phyloP scores from a whole-genome alignment of 2,888 invertebrate genomes.

The Melanargia galathea region DNA sequence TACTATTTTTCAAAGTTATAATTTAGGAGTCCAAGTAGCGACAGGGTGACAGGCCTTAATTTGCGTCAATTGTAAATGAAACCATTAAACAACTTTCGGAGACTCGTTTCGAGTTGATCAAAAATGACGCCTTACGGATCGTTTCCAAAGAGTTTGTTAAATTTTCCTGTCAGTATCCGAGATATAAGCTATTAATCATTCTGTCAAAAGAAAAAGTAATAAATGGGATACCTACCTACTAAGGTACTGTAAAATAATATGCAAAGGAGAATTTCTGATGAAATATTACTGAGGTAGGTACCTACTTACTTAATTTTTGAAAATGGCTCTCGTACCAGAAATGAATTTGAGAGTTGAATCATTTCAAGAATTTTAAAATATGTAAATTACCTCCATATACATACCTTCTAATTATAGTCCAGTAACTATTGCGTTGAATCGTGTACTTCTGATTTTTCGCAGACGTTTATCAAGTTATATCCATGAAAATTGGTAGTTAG shows the following conservation, averaged over 20 bases:
- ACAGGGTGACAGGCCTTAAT: slow-evolving; percentile 42
- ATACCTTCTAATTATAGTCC: too few relatives aligned
- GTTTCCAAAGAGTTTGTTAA: slow-evolving; percentile 52
- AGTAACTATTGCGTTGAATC: too few relatives aligned
- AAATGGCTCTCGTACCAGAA: not conserved
- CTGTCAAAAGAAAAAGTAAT: slow-evolving; percentile 49
- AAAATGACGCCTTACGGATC: slow-evolving; percentile 50
- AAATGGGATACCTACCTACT: slow-evolving; percentile 34
- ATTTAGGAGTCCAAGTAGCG: slow-evolving; percentile 29
- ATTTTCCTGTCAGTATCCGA: slow-evolving; percentile 53
- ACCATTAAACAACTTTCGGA: slow-evolving; percentile 46
- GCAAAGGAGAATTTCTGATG: slow-evolving; percentile 13
- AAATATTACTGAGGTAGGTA: too few relatives aligned
- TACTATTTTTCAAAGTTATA: slow-evolving; percentile 4
- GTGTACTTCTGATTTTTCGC: too few relatives aligned
- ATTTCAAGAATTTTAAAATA: too few relatives aligned
- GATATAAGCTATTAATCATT: slow-evolving; percentile 55
- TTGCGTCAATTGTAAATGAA: slow-evolving; percentile 45
- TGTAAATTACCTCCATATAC: too few relatives aligned
- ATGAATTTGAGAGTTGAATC: not conserved
- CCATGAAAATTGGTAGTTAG: too few relatives aligned
- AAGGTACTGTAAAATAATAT: slow-evolving; percentile 9
- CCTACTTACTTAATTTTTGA: slow-evolving; percentile 1
- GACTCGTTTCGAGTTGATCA: slow-evolving; percentile 46
- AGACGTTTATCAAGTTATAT: too few relatives aligned